These are phyloP conservation scores for Drosophila tropicalis DNA, from an alignment of 1,140 invertebrate species.

Conservation along the genomic window DNA sequence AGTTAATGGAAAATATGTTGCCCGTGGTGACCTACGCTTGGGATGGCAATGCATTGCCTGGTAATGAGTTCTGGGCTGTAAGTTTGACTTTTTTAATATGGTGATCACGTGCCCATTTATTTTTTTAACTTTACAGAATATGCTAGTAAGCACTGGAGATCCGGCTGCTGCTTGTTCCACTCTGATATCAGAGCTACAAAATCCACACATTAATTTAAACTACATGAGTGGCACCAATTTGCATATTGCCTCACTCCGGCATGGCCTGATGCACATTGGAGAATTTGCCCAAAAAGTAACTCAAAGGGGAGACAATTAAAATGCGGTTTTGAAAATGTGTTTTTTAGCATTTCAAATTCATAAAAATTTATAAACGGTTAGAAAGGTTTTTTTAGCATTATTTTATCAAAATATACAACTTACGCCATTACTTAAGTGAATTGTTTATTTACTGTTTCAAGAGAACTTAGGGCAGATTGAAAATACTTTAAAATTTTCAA, in stretches of 20 bases:
- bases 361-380: not conserved
- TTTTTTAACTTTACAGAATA: not conserved
- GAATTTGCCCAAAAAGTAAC: conserved; percentile 78
- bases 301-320: not conserved
- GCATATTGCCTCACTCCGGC: conserved; percentile 83
- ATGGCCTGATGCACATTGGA: conserved; percentile 84
- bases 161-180: conserved; percentile 86
- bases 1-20: conserved; percentile 70
- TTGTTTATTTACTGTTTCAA: too few relatives aligned
- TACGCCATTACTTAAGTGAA: too few relatives aligned
- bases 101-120: not conserved
- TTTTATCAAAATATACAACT: too few relatives aligned
- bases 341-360: too few relatives aligned
- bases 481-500: too few relatives aligned
- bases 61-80: conserved; percentile 85
- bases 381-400: not conserved
- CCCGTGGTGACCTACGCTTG: conserved; percentile 87
- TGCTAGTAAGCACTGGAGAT: conserved; percentile 83
- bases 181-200: conserved; percentile 86
- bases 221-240: conserved; percentile 83
- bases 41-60: conserved; percentile 88
- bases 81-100: not conserved
- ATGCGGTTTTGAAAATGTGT: not conserved
- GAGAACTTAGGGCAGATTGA: too few relatives aligned
- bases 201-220: conserved; percentile 84